A percentile compares a stretch with the other conserved stretches of the same genome.
Conservation (phyloP, 2,113 vertebrate species). For the Blennius ocellaris region DNA sequence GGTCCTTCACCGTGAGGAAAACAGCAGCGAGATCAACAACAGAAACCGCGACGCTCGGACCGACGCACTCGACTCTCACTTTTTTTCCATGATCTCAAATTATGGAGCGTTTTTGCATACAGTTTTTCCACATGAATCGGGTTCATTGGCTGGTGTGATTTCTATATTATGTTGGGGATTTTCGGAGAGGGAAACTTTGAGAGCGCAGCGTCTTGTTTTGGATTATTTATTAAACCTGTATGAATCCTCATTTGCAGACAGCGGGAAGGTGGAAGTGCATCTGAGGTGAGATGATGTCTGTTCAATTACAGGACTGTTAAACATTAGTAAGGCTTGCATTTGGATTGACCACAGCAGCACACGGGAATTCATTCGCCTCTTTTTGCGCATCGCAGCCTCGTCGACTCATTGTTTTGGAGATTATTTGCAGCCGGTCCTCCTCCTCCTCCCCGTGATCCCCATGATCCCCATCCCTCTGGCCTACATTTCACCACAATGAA, state of each 20-base stretch:
- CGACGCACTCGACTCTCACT: neutral
- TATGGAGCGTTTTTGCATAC: neutral
- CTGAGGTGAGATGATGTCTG: neutral
- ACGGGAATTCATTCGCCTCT: neutral
- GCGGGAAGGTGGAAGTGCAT: neutral
- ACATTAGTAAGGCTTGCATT: neutral
- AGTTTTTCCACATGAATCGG: neutral
- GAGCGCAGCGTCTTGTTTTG: no score
- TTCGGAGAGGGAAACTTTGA: slow-evolving; percentile 1
- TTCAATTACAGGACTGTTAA: no score
- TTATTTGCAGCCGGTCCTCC: neutral
- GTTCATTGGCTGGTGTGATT: neutral
- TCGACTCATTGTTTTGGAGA: neutral
- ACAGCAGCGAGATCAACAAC: neutral
- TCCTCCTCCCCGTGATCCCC: neutral
- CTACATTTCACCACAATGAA: slow-evolving; percentile 62
- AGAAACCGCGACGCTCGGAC: neutral
- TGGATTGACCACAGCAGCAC: neutral
- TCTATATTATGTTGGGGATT: neutral
- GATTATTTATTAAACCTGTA: neutral
- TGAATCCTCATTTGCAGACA: neutral
- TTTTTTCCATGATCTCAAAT: neutral
- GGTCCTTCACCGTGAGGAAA: neutral
- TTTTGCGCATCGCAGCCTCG: neutral
- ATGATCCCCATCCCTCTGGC: neutral